Percentiles rank a stretch among this genome's conserved stretches.
These are phyloP conservation scores for Pogonomyrmex barbatus DNA, from an alignment of 1,140 invertebrate genomes.

Conservation along the genomic window DNA sequence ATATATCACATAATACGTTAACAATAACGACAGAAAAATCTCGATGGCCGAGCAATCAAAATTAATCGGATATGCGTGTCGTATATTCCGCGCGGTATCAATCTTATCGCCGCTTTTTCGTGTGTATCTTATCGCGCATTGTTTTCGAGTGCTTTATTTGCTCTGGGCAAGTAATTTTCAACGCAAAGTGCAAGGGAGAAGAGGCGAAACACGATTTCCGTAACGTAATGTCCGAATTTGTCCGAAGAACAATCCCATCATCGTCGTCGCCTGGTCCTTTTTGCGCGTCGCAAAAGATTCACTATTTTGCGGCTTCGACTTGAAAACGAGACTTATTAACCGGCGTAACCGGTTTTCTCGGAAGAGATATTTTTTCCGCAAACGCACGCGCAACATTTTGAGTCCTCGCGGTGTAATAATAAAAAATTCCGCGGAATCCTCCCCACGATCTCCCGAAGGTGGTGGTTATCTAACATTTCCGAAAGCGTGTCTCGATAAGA, in stretches of 20 bases:
- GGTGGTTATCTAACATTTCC: constrained; percentile 1
- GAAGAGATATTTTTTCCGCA: constrained; percentile 34
- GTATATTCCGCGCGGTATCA: constrained; percentile 72
- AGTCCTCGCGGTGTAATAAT: neutral
- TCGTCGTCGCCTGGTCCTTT: neutral
- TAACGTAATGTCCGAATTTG: neutral
- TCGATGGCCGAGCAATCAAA: constrained; percentile 50
- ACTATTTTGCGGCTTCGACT: constrained; percentile 28
- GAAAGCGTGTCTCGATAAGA: constrained; percentile 42
- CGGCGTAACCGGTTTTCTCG: constrained; percentile 39
- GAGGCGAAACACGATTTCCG: no score
- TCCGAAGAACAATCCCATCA: neutral
- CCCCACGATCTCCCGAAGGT: neutral
- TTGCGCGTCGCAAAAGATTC: constrained; percentile 12
- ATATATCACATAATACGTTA: constrained; percentile 24
- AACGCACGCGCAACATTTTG: neutral
- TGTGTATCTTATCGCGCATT: constrained; percentile 83
- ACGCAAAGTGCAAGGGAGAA: neutral
- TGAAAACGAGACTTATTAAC: constrained; percentile 42
- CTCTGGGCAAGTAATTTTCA: constrained; percentile 60
- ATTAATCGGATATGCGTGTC: constrained; percentile 70
- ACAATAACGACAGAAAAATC: constrained; percentile 33
- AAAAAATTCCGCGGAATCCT: neutral
- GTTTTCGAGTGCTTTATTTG: constrained; percentile 84
- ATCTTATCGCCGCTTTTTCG: constrained; percentile 81